Percentiles rank a stretch among this genome's conserved stretches.
phyloP scores from a whole-genome alignment of 2,888 invertebrate species.

The Dyspetes luteomarginatus region DNA sequence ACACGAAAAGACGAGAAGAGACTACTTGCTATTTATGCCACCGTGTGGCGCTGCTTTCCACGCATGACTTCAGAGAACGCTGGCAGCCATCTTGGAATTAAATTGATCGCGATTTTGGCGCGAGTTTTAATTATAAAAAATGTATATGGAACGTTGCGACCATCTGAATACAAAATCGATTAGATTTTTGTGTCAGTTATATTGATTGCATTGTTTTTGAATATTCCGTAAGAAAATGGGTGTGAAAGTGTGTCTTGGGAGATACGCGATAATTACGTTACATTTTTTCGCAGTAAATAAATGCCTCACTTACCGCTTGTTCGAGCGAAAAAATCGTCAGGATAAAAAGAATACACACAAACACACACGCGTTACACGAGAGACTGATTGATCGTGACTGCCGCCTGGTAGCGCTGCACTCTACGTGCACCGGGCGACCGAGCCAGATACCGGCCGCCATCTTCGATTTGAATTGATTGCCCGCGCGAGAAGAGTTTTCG shows the following conservation, averaged over 20 bases:
- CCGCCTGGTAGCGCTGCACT: constrained; percentile 42
- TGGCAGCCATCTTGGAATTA: not conserved
- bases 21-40: not conserved
- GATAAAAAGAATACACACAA: constrained; percentile 75
- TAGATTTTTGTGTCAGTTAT: not conserved
- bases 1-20: not conserved
- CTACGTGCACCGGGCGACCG: not conserved
- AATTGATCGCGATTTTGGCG: not conserved
- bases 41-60: not conserved
- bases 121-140: not conserved
- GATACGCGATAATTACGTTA: constrained; percentile 79
- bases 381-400: constrained; percentile 26
- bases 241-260: no score
- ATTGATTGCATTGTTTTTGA: not conserved
- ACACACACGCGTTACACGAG: constrained; percentile 53
- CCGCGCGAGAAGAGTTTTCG: not conserved
- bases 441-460: not conserved
- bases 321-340: constrained; percentile 80
- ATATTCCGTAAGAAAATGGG: no score
- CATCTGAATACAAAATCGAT: not conserved
- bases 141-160: no score
- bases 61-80: not conserved
- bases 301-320: constrained; percentile 80
- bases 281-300: constrained; percentile 79
- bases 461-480: constrained; percentile 7